A percentile compares a stretch with the other conserved stretches of the same genome.
phyloP scores from a whole-genome alignment of 2,113 vertebrate genomes.

The Furnarius figulus region DNA sequence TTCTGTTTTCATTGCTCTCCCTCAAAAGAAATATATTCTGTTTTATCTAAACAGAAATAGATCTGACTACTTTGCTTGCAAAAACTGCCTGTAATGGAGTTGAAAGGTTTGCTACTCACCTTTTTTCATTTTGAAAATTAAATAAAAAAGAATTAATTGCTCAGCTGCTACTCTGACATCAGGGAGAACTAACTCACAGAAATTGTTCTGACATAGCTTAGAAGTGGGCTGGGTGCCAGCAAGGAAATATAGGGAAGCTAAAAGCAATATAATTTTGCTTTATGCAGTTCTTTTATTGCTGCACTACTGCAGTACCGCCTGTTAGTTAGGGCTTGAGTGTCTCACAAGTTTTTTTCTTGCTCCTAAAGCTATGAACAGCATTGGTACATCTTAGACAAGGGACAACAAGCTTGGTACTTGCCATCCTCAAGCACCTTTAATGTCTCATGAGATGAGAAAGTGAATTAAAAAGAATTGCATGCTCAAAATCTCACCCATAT shows the following conservation, averaged over 20 bases:
- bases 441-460: background rate
- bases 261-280: slow-evolving; percentile 15
- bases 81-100: background rate
- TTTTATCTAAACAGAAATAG: slow-evolving; percentile 37
- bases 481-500: background rate
- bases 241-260: background rate
- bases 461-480: background rate
- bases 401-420: background rate
- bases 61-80: background rate
- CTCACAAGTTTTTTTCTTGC: background rate
- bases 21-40: slow-evolving; percentile 9
- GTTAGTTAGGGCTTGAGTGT: background rate
- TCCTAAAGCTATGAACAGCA: background rate
- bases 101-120: background rate
- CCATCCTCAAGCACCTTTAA: background rate
- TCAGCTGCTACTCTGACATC: background rate
- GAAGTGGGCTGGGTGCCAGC: background rate
- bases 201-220: background rate
- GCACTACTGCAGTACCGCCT: background rate
- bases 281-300: background rate
- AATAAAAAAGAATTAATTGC: slow-evolving; percentile 42
- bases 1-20: background rate
- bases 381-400: background rate
- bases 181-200: background rate
- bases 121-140: slow-evolving; percentile 20